A percentile compares a stretch with the other conserved stretches of the same genome.
Evolutionary conservation across 2,113 vertebrate species (phyloP).

Genomic region (Bathybates hornii): DNA sequence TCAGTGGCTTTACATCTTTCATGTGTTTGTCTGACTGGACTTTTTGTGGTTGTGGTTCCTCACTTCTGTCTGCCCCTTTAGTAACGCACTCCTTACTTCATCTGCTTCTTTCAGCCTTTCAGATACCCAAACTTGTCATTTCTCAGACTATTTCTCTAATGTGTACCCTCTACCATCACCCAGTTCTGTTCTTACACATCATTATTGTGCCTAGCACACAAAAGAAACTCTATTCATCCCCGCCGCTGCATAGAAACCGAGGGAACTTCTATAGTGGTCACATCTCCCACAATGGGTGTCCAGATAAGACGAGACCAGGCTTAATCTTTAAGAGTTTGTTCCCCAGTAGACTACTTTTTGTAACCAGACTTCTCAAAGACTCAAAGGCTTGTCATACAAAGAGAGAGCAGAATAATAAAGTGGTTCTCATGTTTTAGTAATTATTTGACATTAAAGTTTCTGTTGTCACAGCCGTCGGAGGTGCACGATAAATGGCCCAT

Average conservation of each 20-base stretch:
- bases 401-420: background rate
- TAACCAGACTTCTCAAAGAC: background rate
- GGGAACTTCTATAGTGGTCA: background rate
- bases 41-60: background rate
- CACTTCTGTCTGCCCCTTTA: background rate
- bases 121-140: background rate
- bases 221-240: background rate
- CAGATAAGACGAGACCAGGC: constrained; percentile 21
- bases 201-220: background rate
- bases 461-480: background rate
- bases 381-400: background rate
- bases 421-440: background rate
- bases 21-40: background rate
- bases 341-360: background rate
- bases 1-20: background rate
- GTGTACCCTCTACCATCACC: background rate
- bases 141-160: background rate
- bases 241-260: background rate
- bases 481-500: background rate
- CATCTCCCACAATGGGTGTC: background rate
- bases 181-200: background rate
- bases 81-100: background rate
- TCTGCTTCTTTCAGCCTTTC: background rate
- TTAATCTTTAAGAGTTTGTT: constrained; percentile 22
- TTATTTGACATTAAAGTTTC: background rate